These are phyloP conservation scores for Criorhina ranunculi DNA, from an alignment of 2,888 invertebrate species.

Conservation along the genomic window DNA sequence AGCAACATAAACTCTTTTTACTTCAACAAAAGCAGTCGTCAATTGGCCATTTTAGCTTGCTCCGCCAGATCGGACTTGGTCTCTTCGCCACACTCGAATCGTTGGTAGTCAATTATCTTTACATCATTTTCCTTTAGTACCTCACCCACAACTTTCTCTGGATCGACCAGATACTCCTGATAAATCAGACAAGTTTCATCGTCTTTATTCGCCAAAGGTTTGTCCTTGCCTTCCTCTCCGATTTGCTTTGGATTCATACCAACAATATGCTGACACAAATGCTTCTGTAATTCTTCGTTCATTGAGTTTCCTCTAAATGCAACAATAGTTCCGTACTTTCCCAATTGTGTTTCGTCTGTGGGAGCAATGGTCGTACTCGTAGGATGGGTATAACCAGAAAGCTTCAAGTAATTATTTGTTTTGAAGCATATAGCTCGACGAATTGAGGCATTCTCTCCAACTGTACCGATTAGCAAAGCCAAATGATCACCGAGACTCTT, in stretches of 20 bases:
- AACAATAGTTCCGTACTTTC: constrained; percentile 94
- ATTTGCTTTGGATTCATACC: constrained; percentile 93
- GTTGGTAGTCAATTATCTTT: constrained; percentile 91
- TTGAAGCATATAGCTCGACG: constrained; percentile 92
- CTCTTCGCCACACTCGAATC: constrained; percentile 94
- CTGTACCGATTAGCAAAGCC: constrained; percentile 93
- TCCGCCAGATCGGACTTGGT: constrained; percentile 79
- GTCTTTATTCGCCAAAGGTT: constrained; percentile 88
- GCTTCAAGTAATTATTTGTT: constrained; percentile 85
- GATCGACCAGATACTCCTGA: constrained; percentile 95
- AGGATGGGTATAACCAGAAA: constrained; percentile 92
- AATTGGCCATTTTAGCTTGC: constrained; percentile 79
- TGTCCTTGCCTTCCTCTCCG: constrained; percentile 88
- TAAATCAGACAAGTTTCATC: constrained; percentile 92
- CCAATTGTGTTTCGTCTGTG: constrained; percentile 86
- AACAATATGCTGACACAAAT: constrained; percentile 96
- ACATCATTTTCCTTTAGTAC: constrained; percentile 88
- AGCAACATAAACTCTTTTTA: constrained; percentile 40
- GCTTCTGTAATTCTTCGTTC: constrained; percentile 86
- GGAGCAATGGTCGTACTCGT: constrained; percentile 85
- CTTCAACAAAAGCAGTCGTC: constrained; percentile 47
- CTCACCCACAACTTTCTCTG: constrained; percentile 89
- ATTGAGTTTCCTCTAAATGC: constrained; percentile 87
- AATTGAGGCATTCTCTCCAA: constrained; percentile 95
- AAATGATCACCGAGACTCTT: constrained; percentile 92